Evolutionary conservation across 1,140 invertebrate species (phyloP).

Genomic region (Dendrolimus punctatus): DNA sequence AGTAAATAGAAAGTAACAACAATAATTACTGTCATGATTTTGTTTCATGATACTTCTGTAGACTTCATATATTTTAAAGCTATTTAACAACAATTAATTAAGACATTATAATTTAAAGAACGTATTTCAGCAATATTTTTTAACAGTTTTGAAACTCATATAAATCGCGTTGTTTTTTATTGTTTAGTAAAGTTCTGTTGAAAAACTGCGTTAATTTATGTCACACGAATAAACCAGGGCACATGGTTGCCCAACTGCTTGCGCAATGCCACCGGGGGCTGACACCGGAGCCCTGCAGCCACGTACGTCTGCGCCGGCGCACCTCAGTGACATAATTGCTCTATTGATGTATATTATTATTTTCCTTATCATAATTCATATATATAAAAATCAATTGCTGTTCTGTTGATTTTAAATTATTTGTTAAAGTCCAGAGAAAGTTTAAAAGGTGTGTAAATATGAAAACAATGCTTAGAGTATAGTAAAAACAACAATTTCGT

Average conservation of each 20-base stretch:
- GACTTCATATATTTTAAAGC: neutral
- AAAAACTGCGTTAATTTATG: constrained; percentile 14
- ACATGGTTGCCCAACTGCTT: constrained; percentile 17
- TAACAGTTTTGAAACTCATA: too few relatives aligned
- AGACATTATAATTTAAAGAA: too few relatives aligned
- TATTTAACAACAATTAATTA: too few relatives aligned
- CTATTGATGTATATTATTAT: too few relatives aligned
- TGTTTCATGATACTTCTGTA: neutral
- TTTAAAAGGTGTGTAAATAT: too few relatives aligned
- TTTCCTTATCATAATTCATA: too few relatives aligned
- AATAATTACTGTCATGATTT: neutral
- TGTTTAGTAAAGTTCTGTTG: neutral
- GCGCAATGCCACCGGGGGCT: constrained; percentile 17
- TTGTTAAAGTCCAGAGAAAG: too few relatives aligned
- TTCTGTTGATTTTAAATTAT: too few relatives aligned
- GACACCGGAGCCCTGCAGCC: constrained; percentile 23
- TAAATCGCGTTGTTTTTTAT: neutral
- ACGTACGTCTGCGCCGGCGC: constrained; percentile 10
- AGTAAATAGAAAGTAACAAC: neutral
- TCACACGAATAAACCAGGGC: constrained; percentile 23
- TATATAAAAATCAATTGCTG: too few relatives aligned
- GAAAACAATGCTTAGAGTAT: too few relatives aligned
- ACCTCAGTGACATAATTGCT: constrained; percentile 31
- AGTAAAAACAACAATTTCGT: too few relatives aligned
- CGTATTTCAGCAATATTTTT: too few relatives aligned